phyloP scores from a whole-genome alignment of 1,140 invertebrate genomes.

The Limonius californicus region DNA sequence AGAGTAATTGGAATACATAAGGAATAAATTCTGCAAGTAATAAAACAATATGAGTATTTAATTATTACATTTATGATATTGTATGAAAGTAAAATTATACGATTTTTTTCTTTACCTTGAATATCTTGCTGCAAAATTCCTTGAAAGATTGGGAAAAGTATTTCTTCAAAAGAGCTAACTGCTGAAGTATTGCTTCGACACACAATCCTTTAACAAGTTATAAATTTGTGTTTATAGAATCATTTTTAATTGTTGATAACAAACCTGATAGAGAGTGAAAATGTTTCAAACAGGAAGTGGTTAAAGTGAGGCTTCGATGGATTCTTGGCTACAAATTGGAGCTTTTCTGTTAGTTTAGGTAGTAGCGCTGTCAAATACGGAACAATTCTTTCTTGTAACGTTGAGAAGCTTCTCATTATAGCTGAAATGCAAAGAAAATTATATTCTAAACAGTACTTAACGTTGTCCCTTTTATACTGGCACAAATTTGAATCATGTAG shows the following conservation, averaged over 20 bases:
- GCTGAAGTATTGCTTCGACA: constrained; percentile 76
- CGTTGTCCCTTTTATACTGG: not conserved
- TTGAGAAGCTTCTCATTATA: constrained; percentile 83
- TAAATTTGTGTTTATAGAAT: not conserved
- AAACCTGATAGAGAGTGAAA: constrained; percentile 81
- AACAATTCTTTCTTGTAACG: constrained; percentile 77
- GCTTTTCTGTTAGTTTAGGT: constrained; percentile 79
- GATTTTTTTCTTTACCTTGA: constrained; percentile 62
- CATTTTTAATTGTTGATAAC: constrained; percentile 26
- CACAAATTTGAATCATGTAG: not conserved
- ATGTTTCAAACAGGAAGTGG: constrained; percentile 94
- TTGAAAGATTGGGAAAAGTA: constrained; percentile 90
- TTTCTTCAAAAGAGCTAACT: constrained; percentile 85
- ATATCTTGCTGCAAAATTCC: constrained; percentile 90
- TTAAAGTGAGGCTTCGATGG: constrained; percentile 96
- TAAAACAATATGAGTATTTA: not conserved
- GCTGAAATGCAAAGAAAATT: constrained; percentile 51
- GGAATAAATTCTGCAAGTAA: constrained; percentile 96
- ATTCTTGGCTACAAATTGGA: constrained; percentile 85
- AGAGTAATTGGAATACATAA: constrained; percentile 96
- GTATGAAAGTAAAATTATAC: no score
- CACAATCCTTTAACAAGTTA: constrained; percentile 62
- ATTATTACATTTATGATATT: not conserved
- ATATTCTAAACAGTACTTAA: not conserved
- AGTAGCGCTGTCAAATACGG: constrained; percentile 75